phyloP scores from a whole-genome alignment of 2,113 vertebrate genomes.

The Thalassoma bifasciatum region DNA sequence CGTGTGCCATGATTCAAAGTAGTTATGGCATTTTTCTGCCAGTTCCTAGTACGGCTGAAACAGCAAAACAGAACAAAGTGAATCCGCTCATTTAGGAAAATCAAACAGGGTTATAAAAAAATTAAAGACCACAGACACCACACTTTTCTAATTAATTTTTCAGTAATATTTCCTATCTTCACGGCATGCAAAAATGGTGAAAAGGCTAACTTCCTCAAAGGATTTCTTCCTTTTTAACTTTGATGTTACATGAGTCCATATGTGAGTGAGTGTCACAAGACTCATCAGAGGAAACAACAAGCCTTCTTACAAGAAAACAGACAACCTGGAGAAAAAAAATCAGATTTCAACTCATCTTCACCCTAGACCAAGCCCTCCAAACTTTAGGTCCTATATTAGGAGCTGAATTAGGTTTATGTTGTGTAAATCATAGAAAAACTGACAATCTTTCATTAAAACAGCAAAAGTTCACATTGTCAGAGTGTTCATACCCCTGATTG shows the following conservation, averaged over 20 bases:
- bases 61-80: neutral
- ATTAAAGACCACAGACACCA: neutral
- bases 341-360: neutral
- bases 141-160: neutral
- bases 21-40: neutral
- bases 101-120: neutral
- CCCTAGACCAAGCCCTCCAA: neutral
- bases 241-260: neutral
- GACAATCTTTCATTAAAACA: neutral
- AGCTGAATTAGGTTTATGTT: neutral
- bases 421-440: neutral
- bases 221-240: neutral
- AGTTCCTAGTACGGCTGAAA: neutral
- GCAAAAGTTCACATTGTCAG: neutral
- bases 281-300: slow-evolving; percentile 3
- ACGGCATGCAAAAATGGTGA: slow-evolving; percentile 8
- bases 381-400: neutral
- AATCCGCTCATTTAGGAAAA: neutral
- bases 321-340: slow-evolving; percentile 5
- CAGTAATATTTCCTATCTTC: neutral
- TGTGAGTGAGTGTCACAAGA: slow-evolving; percentile 6
- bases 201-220: neutral
- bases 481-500: slow-evolving; percentile 23
- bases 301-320: neutral
- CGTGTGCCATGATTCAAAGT: neutral